These are phyloP conservation scores for Hylomyscus alleni DNA, from an alignment of 2,797 vertebrate genomes.

Conservation along the genomic window DNA sequence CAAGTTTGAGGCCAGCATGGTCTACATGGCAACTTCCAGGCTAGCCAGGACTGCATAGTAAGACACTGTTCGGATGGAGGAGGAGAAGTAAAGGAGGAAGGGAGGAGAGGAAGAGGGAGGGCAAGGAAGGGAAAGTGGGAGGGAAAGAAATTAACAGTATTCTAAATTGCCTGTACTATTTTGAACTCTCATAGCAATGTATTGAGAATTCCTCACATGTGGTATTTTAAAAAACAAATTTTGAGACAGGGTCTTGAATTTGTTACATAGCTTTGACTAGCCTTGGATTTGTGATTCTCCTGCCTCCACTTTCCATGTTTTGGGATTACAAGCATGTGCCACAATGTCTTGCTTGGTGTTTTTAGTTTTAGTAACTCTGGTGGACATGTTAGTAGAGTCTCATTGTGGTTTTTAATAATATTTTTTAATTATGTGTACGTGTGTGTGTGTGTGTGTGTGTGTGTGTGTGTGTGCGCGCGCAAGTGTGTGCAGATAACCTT, in stretches of 20 bases:
- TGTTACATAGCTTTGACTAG: not conserved
- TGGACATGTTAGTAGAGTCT: constrained; percentile 14
- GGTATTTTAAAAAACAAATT: not conserved
- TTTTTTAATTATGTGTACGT: not conserved
- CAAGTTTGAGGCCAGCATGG: not conserved
- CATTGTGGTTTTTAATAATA: constrained; percentile 43
- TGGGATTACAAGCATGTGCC: not conserved
- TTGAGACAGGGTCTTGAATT: not conserved
- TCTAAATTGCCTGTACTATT: not conserved
- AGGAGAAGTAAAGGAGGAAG: not conserved
- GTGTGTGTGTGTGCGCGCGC: not conserved
- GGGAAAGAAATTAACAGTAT: constrained; percentile 38
- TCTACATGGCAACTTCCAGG: not conserved
- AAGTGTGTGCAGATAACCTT: not conserved
- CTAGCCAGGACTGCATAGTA: too few relatives aligned
- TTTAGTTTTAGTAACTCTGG: constrained; percentile 49
- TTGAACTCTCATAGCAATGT: constrained; percentile 27
- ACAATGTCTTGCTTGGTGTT: not conserved
- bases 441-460: not conserved
- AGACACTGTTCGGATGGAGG: not conserved
- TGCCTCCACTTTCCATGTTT: not conserved
- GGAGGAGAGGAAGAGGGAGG: not conserved
- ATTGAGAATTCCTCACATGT: constrained; percentile 14
- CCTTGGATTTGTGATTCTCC: not conserved
- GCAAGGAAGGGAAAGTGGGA: not conserved